Base-by-base conservation (phyloP, 2,797 vertebrate species). In the Clarias platycephalus region DNA sequence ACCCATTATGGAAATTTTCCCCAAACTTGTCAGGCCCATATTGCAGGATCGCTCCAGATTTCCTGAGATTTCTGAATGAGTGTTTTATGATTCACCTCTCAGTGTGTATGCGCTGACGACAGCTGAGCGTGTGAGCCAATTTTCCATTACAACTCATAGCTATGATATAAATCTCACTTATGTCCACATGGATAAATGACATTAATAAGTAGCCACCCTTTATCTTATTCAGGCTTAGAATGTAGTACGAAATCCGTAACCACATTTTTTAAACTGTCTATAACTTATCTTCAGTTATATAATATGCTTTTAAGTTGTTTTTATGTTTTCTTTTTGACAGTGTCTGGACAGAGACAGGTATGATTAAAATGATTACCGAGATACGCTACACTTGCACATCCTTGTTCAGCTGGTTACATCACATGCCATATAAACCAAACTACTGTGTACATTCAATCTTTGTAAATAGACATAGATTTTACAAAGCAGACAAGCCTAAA, bases 331-430 rank as follows among this genome's bases (percentile, higher is more conserved):
- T 18, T 49, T 53, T 28, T 70, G 58, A 22, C 5, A 44, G 26
- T 37, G 34, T 9, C 55, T 62, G 26, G 26, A 18, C 22, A 4
- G 60, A 84, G 68, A 63, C 37, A n/a, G 24, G 44, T 71, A 71
- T 72, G 40, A 49, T 13, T n/a, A 26, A 72, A 49, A 9, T n/a
- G n/a, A 74, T 15, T 62, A 31, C 18, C 31, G 72, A 28, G n/a
- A 87, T 75, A 84, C 68, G 72, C 58, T 79, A 53, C 3, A 44
- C 80, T 88, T 84, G 55, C 87, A 88, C 76, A 87, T 93, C 87
- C 92, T 79, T 37, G 92, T 91, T 77, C 24, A 88, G 88, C 93
- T 88, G 91, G 92, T 92, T 55, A 28, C 15, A 79, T 85, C 83
- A 88, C 79, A 88, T 88, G 85, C 70, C 88, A 37, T 37, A 37